A percentile compares a stretch with the other conserved stretches of the same genome.
These are phyloP conservation scores for Poeciliopsis retropinna DNA, from an alignment of 2,113 vertebrate species.

Conservation along the genomic window DNA sequence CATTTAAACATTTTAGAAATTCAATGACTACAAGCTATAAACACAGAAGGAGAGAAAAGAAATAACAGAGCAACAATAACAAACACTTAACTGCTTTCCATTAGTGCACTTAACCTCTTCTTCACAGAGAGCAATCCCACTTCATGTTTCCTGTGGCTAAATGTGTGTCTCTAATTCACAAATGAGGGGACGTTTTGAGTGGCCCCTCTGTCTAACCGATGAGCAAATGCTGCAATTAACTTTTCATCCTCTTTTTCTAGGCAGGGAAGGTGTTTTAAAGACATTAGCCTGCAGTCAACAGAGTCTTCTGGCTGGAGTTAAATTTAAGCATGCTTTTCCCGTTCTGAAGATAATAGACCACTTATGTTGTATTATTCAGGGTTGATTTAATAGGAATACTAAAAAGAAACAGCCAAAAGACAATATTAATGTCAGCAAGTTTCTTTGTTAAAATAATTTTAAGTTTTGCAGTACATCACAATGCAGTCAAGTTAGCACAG, in stretches of 20 bases:
- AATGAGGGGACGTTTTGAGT: conserved; percentile 91
- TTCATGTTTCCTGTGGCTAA: conserved; percentile 75
- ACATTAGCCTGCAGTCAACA: conserved; percentile 82
- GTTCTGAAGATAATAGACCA: conserved; percentile 86
- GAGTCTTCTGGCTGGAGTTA: conserved; percentile 82
- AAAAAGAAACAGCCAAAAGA: conserved; percentile 61
- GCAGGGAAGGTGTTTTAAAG: conserved; percentile 91
- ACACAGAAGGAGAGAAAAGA: conserved; percentile 62
- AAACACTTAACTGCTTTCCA: conserved; percentile 76
- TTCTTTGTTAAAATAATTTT: conserved; percentile 28
- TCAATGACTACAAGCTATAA: conserved; percentile 53
- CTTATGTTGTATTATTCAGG: conserved; percentile 84
- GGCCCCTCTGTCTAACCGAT: conserved; percentile 89
- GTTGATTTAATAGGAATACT: conserved; percentile 83
- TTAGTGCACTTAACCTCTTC: conserved; percentile 77
- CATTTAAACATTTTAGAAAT: conserved; percentile 51
- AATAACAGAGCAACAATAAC: conserved; percentile 70
- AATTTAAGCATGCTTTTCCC: conserved; percentile 79
- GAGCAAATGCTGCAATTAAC: conserved; percentile 97
- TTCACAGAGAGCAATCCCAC: conserved; percentile 68
- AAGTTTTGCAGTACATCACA: conserved; percentile 7
- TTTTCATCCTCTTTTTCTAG: conserved; percentile 81
- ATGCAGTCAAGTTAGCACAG: conserved; percentile 2
- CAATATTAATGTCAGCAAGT: conserved; percentile 60
- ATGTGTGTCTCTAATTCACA: conserved; percentile 89